Evolutionary conservation across 2,113 vertebrate species (phyloP).

Genomic region (Psilopsiagon aymara): DNA sequence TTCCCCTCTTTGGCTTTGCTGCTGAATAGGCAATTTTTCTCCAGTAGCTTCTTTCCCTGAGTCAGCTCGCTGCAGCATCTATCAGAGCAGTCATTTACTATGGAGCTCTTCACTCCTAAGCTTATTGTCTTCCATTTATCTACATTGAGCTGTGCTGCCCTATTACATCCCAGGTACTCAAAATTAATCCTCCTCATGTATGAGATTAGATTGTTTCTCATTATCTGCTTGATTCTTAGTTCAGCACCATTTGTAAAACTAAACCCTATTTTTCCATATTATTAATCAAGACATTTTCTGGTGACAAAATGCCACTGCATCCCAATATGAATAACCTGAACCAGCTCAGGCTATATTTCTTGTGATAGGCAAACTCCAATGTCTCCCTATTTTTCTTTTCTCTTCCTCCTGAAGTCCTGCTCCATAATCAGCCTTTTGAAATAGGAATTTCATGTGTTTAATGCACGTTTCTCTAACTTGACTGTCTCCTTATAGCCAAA

Average conservation of each 20-base stretch:
- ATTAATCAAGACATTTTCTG: slow-evolving; percentile 25
- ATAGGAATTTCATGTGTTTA: background rate
- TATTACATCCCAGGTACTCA: slow-evolving; percentile 37
- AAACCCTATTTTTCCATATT: slow-evolving; percentile 6
- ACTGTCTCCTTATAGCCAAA: background rate
- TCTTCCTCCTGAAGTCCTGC: background rate
- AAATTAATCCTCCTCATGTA: slow-evolving; percentile 54
- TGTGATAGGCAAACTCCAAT: background rate
- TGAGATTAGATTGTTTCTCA: slow-evolving; percentile 54
- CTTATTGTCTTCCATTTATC: slow-evolving; percentile 55
- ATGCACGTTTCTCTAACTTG: background rate
- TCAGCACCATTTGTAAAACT: slow-evolving; percentile 35
- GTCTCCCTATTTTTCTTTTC: background rate
- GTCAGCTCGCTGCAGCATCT: background rate
- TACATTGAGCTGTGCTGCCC: background rate
- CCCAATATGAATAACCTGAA: background rate
- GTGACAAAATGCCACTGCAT: background rate
- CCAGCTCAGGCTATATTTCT: background rate
- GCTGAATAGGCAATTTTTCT: background rate
- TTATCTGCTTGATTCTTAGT: slow-evolving; percentile 50
- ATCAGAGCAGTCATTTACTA: background rate
- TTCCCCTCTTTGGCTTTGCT: background rate
- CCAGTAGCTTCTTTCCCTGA: background rate
- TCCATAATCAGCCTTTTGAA: background rate
- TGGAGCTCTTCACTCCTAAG: background rate